Conservation (phyloP, 2,113 vertebrate genomes). For the Pteropus alecto region DNA sequence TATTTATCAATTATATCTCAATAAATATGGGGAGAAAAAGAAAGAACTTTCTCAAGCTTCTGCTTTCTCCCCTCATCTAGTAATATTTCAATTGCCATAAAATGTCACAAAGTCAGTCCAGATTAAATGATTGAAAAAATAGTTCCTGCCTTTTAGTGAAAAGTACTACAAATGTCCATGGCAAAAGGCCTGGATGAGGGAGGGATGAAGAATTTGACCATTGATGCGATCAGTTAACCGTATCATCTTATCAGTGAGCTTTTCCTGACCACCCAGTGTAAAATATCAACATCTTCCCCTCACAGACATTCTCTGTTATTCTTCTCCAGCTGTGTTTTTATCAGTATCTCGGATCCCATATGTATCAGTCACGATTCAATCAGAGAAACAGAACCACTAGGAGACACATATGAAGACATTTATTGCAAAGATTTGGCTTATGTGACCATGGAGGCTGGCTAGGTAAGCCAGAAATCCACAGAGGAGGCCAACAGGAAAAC, state of each 20-base stretch:
- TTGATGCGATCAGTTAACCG: background rate
- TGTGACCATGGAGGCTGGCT: background rate
- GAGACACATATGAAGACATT: background rate
- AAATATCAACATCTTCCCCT: background rate
- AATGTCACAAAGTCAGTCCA: background rate
- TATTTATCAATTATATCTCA: background rate
- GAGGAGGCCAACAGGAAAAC: background rate
- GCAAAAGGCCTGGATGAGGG: background rate
- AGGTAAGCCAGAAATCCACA: background rate
- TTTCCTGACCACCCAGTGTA: background rate
- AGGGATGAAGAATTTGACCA: background rate
- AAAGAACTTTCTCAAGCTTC: background rate
- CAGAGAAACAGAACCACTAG: background rate
- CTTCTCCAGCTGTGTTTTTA: background rate
- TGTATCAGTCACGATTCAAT: background rate
- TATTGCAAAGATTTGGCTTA: background rate
- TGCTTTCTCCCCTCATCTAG: background rate
- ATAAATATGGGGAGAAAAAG: background rate
- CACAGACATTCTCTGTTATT: background rate
- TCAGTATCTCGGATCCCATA: background rate
- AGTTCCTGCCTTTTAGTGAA: background rate
- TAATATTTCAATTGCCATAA: background rate
- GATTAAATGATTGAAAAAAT: background rate
- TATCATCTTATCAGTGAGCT: background rate
- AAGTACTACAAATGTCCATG: background rate